These are phyloP conservation scores for Macrotus californicus DNA, from an alignment of 2,113 vertebrate species.

Conservation along the genomic window DNA sequence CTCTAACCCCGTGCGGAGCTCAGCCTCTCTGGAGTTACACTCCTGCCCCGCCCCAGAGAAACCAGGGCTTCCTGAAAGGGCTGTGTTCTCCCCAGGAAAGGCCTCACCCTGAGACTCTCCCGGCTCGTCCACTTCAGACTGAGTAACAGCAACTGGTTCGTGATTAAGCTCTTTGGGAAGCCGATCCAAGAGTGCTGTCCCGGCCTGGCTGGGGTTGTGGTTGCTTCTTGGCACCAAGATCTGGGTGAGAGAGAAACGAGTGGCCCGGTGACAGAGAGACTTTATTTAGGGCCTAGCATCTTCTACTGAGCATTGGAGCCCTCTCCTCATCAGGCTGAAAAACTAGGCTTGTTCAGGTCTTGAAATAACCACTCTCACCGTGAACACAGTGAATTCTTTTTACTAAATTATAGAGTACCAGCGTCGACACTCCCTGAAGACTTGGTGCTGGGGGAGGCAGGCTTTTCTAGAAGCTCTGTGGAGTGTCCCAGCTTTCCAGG, in stretches of 20 bases:
- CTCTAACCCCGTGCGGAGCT: neutral
- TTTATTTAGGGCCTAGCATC: neutral
- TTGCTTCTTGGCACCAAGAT: neutral
- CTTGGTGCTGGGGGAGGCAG: neutral
- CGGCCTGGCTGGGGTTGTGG: neutral
- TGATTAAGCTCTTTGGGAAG: neutral
- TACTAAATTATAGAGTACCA: neutral
- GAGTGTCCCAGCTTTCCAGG: neutral
- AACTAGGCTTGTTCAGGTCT: neutral
- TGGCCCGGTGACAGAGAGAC: neutral
- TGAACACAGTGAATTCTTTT: neutral
- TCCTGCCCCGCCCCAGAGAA: neutral
- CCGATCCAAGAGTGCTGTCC: neutral
- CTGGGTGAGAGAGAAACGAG: neutral
- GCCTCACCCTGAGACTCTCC: neutral
- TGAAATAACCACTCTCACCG: neutral
- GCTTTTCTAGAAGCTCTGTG: neutral
- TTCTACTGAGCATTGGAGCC: neutral
- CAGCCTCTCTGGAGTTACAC: neutral
- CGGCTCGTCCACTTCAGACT: neutral
- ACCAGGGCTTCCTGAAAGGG: neutral
- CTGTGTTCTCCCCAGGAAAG: neutral
- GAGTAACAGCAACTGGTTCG: neutral
- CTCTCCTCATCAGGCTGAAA: neutral
- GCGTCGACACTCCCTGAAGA: neutral